Evolutionary conservation across 2,888 invertebrate species (phyloP), one percentile per base, ranked within the genome.

Genomic region (Scotopteryx bipunctaria): DNA sequence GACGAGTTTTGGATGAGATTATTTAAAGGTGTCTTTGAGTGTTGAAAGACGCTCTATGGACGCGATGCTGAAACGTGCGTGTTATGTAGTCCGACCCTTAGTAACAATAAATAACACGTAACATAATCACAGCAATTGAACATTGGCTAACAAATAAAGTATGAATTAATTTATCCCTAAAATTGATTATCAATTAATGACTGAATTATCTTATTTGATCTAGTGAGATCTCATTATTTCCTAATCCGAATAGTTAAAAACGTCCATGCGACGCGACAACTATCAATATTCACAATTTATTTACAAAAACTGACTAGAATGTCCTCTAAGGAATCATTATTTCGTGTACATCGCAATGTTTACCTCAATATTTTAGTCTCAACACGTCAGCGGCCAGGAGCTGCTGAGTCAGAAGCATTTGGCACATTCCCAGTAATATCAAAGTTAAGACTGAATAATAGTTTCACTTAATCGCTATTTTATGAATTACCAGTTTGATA

Each of bases 41-140:
- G n/a, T 19, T 4, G 4, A 19, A 6, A 40, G 8, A n/a, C n/a
- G n/a, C n/a, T n/a, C n/a, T 16, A 17, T n/a, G 9, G 6, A 17
- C 15, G 17, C 17, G 9, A 15, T 21, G 19, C 19, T 31, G 41
- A 21, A 21, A 14, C 15, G 2, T 32, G 32, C 32, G 15, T 23
- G 6, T 9, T 8, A 6, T 32, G 17, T 23, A 33, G 42, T 42
- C 15, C 74, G 76, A 75, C 74, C 32, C 32, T 42, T 73, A 79
- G 73, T 85, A 90, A 90, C 90, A 89, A 89, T 81, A 85, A 86
- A 84, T 85, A 89, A 90, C 88, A 88, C 64, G 81, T 89, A 90
- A 90, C 88, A 82, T 83, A 89, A 90, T 89, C 88, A 90, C 89
- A 90, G 87, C 86, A 67, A 83, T 86, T 84, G 88, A 87, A 89